phyloP scores from a whole-genome alignment of 2,113 vertebrate genomes.

The Copsychus sechellarum region DNA sequence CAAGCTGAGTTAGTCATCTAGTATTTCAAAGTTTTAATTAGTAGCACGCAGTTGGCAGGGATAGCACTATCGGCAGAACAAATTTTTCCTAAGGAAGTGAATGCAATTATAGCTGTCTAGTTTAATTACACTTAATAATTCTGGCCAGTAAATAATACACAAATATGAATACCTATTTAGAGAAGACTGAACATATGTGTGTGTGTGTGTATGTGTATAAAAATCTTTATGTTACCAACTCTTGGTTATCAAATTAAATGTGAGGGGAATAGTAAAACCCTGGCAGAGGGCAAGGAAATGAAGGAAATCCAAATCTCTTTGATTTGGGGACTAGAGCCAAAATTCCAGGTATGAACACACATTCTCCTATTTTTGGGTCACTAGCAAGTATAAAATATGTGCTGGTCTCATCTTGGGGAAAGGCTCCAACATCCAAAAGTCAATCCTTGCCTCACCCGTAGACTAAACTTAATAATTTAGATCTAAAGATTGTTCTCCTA shows the following conservation, averaged over 20 bases:
- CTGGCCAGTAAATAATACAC: conserved; percentile 11
- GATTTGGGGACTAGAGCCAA: not conserved
- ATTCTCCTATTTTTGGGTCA: not conserved
- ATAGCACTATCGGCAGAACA: conserved; percentile 1
- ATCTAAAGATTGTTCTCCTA: conserved; percentile 28
- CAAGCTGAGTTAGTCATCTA: conserved; percentile 40
- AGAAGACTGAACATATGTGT: not conserved
- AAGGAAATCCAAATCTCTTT: not conserved
- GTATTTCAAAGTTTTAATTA: conserved; percentile 59
- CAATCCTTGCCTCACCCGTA: not conserved
- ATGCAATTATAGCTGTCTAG: conserved; percentile 46
- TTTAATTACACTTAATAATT: conserved; percentile 39
- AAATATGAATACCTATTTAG: not conserved
- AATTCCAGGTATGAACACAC: not conserved
- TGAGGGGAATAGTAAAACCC: not conserved
- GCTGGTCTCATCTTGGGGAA: not conserved
- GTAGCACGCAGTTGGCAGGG: conserved; percentile 45
- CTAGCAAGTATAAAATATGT: not conserved
- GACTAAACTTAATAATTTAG: not conserved
- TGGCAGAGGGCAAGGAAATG: not conserved
- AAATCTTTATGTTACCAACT: not conserved
- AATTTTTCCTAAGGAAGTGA: conserved; percentile 62
- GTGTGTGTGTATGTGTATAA: not conserved
- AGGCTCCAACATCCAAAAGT: not conserved
- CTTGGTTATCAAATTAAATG: not conserved